A percentile compares a stretch with the other conserved stretches of the same genome.
Evolutionary conservation across 2,113 vertebrate genomes (phyloP).

Genomic region (human (Homo sapiens)): GRCh38 chr12:95312001-95312500

Average conservation of each 20-base stretch:
- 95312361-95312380: too few species aligned
- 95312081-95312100: background rate
- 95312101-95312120: slow-evolving; percentile 16
- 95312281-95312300: too few species aligned
- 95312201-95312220: background rate
- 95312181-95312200: background rate
- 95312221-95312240: background rate
- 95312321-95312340: too few species aligned
- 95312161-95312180: background rate
- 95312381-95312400: too few species aligned
- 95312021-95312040: background rate
- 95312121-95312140: background rate
- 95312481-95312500: too few species aligned
- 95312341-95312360: too few species aligned
- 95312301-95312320: too few species aligned
- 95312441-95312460: too few species aligned
- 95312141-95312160: background rate
- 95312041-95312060: background rate
- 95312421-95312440: too few species aligned
- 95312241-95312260: background rate
- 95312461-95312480: too few species aligned
- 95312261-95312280: background rate
- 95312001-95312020: background rate
- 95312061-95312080: background rate
- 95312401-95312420: too few species aligned